These are phyloP conservation scores for Corydoras sp. DNA, from an alignment of 2,113 vertebrate species.

Conservation along the genomic window DNA sequence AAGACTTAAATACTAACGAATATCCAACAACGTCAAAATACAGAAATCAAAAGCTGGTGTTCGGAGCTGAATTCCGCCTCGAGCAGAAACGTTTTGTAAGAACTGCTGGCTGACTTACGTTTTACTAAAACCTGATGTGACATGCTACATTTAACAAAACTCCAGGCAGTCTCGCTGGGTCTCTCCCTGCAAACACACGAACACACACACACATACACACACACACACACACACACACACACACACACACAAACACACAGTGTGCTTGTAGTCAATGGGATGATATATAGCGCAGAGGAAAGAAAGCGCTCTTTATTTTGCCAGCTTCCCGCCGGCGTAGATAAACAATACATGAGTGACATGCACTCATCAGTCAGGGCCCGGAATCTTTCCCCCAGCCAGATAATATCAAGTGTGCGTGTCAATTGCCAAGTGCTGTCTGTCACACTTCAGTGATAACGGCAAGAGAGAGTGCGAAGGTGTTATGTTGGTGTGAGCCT, in stretches of 20 bases:
- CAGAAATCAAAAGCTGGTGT: background rate
- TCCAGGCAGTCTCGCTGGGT: conserved; percentile 24
- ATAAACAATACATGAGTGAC: conserved; percentile 90
- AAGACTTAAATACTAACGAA: no score
- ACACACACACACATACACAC: conserved; percentile 42
- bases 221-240: conserved; percentile 44
- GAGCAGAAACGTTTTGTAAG: conserved; percentile 1
- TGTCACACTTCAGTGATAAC: conserved; percentile 96
- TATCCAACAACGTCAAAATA: no score
- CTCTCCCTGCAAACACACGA: conserved; percentile 41
- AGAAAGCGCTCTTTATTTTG: conserved; percentile 44
- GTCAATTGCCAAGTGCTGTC: conserved; percentile 87
- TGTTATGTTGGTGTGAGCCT: conserved; percentile 19
- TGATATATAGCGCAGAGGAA: conserved; percentile 64
- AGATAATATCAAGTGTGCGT: conserved; percentile 88
- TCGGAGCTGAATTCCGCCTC: background rate
- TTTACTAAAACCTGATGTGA: conserved; percentile 32
- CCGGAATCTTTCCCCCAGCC: conserved; percentile 76
- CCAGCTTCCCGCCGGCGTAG: conserved; percentile 61
- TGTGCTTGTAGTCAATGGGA: conserved; percentile 28
- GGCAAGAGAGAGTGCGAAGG: conserved; percentile 45
- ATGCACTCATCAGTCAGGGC: conserved; percentile 79
- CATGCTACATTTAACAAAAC: conserved; percentile 33
- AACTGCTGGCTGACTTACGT: conserved; percentile 24
- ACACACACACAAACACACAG: conserved; percentile 27